A percentile compares a stretch with the other conserved stretches of the same genome.
These are phyloP conservation scores for Junonia oenone DNA, from an alignment of 2,888 invertebrate genomes.

Conservation along the genomic window DNA sequence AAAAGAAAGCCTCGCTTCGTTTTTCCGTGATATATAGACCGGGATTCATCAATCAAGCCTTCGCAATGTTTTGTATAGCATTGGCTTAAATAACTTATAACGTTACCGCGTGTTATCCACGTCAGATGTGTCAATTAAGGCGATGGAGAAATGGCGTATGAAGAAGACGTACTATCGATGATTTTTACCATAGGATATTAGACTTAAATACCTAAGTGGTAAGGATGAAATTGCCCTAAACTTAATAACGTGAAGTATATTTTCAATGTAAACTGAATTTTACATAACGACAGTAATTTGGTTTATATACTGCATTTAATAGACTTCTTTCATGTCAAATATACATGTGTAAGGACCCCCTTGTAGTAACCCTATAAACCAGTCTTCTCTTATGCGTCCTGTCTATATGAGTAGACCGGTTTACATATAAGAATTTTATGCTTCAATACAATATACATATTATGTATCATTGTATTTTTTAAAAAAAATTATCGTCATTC, in stretches of 20 bases:
- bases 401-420: no score
- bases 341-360: no score
- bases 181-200: background rate
- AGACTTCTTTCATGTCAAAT: no score
- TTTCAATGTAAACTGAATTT: background rate
- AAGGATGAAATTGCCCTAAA: background rate
- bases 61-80: slow-evolving; percentile 26
- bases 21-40: slow-evolving; percentile 13
- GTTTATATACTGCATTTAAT: no score
- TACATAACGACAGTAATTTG: background rate
- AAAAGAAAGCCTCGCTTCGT: slow-evolving; percentile 16
- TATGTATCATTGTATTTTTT: no score
- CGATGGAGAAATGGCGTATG: slow-evolving; percentile 7
- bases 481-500: no score
- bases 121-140: slow-evolving; percentile 34
- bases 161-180: slow-evolving; percentile 4
- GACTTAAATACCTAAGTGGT: background rate
- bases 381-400: no score
- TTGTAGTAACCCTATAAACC: no score
- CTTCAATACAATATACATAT: no score
- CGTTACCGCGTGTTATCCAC: slow-evolving; percentile 25
- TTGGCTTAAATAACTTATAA: slow-evolving; percentile 27
- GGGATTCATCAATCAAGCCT: slow-evolving; percentile 27
- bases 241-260: background rate
- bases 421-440: no score